Percentiles rank a stretch among this genome's conserved stretches.
These are phyloP conservation scores for Plecturocebus donacophilus DNA, from an alignment of 2,113 vertebrate species.

Conservation along the genomic window DNA sequence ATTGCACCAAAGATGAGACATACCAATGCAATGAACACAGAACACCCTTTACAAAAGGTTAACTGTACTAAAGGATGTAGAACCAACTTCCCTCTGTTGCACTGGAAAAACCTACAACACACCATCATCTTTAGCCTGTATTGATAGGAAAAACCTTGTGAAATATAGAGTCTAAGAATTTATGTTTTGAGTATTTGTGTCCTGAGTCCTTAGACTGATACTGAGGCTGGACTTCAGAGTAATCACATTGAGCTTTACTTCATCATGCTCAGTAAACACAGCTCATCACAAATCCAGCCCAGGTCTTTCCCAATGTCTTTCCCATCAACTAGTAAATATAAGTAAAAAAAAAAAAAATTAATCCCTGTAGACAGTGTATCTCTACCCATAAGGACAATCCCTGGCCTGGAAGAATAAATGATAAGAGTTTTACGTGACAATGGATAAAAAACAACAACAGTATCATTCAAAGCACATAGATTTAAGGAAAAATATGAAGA, in stretches of 20 bases:
- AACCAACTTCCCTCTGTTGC: neutral
- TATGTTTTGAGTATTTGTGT: neutral
- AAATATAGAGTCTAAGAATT: neutral
- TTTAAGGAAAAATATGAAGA: neutral
- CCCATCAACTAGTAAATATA: neutral
- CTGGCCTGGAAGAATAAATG: neutral
- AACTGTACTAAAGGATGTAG: neutral
- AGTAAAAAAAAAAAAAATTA: neutral
- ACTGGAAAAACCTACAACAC: neutral
- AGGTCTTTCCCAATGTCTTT: constrained; percentile 5
- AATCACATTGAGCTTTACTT: neutral
- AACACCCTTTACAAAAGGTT: neutral
- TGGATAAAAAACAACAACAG: neutral
- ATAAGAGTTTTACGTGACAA: neutral
- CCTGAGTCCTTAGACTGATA: neutral
- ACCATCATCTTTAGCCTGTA: neutral
- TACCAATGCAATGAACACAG: neutral
- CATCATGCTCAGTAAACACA: constrained; percentile 42
- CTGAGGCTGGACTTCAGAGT: constrained; percentile 67
- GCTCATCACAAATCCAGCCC: constrained; percentile 65
- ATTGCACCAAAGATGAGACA: neutral
- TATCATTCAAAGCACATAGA: neutral
- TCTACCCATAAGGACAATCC: neutral
- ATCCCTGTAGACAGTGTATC: neutral
- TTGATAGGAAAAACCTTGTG: neutral